Conservation (phyloP, 2,113 vertebrate species). For the Misgurnus anguillicaudatus region DNA sequence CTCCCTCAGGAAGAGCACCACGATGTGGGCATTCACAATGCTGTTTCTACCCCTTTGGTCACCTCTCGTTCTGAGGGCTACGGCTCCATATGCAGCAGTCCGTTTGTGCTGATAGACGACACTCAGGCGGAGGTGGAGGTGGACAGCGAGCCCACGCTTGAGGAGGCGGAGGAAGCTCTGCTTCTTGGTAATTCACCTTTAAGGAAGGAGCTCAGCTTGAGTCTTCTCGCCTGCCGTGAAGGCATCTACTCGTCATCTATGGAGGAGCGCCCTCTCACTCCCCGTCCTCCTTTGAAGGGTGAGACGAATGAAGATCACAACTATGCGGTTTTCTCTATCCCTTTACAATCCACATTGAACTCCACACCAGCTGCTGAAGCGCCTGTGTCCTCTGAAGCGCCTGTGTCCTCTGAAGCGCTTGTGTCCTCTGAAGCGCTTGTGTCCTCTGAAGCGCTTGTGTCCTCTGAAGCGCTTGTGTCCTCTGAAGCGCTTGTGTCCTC, state of each 20-base stretch:
- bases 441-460: background rate
- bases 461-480: background rate
- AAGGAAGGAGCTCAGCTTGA: constrained; percentile 73
- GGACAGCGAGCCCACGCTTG: constrained; percentile 60
- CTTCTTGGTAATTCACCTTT: constrained; percentile 60
- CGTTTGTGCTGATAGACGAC: constrained; percentile 63
- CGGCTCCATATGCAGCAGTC: constrained; percentile 57
- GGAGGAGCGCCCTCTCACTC: constrained; percentile 59
- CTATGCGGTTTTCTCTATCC: constrained; percentile 50
- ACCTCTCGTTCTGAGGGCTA: constrained; percentile 22
- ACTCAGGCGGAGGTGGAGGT: constrained; percentile 60
- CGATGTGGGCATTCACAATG: background rate
- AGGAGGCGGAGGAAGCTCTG: constrained; percentile 70
- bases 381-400: background rate
- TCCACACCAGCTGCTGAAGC: constrained; percentile 1
- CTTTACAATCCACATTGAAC: constrained; percentile 36
- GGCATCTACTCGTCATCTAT: constrained; percentile 60
- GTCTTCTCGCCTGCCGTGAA: constrained; percentile 71
- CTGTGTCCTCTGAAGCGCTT: background rate
- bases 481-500: background rate
- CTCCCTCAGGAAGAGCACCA: constrained; percentile 40
- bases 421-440: background rate
- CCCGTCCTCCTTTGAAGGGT: constrained; percentile 5
- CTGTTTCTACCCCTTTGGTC: background rate
- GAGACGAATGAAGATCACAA: constrained; percentile 29